Base-by-base conservation (phyloP, 2,113 vertebrate genomes). In the human (Homo sapiens) region DNA sequence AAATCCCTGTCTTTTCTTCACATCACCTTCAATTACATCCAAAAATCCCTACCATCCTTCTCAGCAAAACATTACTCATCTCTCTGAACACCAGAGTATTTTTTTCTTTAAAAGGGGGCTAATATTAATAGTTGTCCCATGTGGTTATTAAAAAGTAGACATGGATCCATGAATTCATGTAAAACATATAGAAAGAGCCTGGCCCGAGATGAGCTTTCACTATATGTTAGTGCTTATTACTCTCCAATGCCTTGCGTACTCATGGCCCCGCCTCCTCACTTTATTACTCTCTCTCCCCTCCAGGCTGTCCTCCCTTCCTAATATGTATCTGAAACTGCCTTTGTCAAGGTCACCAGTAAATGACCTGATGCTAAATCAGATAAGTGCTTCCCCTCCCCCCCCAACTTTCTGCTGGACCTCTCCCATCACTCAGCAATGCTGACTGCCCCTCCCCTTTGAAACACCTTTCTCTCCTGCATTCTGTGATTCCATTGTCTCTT, bases 331-430 rank as follows among this genome's bases (percentile, higher is more conserved):
- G 61, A 90, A 90, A 75, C 70, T 38, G 18, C 66, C 82, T 89
- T 83, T 90, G 85, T 68, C 81, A 90, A 90, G 88, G 89, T 90
- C 92, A 96, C 73, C 50, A 25, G 95, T 50, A 43, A 68, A 72
- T 20, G 73, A 66, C 52, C 43, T 8, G 55, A 43, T 75, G 17
- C 40, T 93, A 85, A 95, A 30, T 82, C n/a, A 11, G 38, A 68
- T 88, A 48, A 82, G n/a, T 38, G 7, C 50, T 64, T 38, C 52
- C 61, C 59, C 23, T 11, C 16, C 59, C 18, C 12, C 13, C 45
- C 40, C 40, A 40, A 43, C 89, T 75, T 50, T 87, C 76, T 23
- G 48, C 17, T 50, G 64, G 40, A 30, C 48, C 85, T 78, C 27
- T 78, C 35, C 3, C 13, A 43, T 25, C 55, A 22, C n/a, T 90